Conservation (phyloP, 2,113 vertebrate species). For the Sceloporus undulatus region DNA sequence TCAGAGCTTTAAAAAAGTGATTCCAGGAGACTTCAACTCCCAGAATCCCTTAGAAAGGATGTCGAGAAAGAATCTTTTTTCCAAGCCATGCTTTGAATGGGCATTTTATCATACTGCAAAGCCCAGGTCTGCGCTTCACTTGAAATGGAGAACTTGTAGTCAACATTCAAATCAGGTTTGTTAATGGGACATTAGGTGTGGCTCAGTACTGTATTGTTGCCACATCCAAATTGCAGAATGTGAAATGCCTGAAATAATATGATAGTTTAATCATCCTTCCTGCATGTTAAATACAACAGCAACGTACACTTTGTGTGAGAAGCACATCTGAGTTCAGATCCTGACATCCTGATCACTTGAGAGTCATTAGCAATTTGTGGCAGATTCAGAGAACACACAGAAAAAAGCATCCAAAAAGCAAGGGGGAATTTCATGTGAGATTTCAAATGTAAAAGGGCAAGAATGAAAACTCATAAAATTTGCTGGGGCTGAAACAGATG, state of each 20-base stretch:
- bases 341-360: not conserved
- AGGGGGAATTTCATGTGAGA: not conserved
- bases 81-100: not conserved
- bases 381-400: slow-evolving; percentile 12
- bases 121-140: slow-evolving; percentile 8
- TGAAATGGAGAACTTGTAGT: not conserved
- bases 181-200: slow-evolving; percentile 2
- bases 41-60: not conserved
- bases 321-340: slow-evolving; percentile 23
- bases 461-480: no score
- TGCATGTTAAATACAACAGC: not conserved
- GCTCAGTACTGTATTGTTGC: not conserved
- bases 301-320: slow-evolving; percentile 2
- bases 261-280: not conserved
- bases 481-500: not conserved
- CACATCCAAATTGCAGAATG: not conserved
- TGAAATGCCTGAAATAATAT: slow-evolving; percentile 50
- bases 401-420: slow-evolving; percentile 17
- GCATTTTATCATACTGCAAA: slow-evolving; percentile 37
- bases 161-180: slow-evolving; percentile 35
- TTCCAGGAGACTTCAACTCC: not conserved
- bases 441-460: slow-evolving; percentile 2
- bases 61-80: no score
- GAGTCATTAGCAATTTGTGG: not conserved
- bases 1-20: not conserved